phyloP scores from a whole-genome alignment of 2,797 vertebrate genomes.

The Hipposideros larvatus region DNA sequence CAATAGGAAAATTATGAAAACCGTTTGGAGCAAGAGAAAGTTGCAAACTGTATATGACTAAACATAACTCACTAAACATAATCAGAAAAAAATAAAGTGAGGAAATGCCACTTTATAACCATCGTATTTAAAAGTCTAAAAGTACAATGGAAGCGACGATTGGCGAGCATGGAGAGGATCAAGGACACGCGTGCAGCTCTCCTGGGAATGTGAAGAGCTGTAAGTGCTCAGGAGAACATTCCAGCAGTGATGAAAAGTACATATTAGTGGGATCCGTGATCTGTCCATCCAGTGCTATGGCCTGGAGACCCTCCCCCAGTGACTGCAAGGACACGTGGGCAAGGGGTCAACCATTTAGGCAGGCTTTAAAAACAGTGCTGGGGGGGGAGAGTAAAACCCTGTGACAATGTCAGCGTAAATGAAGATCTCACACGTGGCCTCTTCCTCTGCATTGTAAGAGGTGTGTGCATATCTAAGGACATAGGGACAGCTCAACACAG shows the following conservation, averaged over 20 bases:
- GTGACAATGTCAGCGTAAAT: not conserved
- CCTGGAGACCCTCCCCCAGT: accelerated
- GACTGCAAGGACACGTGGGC: not conserved
- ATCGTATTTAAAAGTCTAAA: too few relatives aligned
- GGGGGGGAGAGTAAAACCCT: not conserved
- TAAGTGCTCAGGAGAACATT: not conserved
- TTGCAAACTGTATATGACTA: too few relatives aligned
- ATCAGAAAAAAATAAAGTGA: too few relatives aligned
- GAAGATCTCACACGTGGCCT: too few relatives aligned
- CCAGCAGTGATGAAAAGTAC: too few relatives aligned
- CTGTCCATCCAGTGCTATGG: accelerated
- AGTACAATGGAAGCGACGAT: too few relatives aligned
- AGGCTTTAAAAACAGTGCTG: not conserved
- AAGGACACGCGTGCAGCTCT: not conserved
- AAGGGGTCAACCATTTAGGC: not conserved
- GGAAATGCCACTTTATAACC: too few relatives aligned
- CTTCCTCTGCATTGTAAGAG: not conserved
- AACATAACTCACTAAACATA: not conserved
- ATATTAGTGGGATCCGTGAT: too few relatives aligned
- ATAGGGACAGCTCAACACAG: too few relatives aligned
- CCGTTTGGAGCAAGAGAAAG: not conserved
- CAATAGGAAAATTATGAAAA: not conserved
- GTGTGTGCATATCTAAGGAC: too few relatives aligned
- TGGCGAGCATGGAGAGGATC: accelerated
- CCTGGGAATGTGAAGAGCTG: accelerated